phyloP scores from a whole-genome alignment of 2,888 invertebrate genomes.

The Apotomis turbidana region DNA sequence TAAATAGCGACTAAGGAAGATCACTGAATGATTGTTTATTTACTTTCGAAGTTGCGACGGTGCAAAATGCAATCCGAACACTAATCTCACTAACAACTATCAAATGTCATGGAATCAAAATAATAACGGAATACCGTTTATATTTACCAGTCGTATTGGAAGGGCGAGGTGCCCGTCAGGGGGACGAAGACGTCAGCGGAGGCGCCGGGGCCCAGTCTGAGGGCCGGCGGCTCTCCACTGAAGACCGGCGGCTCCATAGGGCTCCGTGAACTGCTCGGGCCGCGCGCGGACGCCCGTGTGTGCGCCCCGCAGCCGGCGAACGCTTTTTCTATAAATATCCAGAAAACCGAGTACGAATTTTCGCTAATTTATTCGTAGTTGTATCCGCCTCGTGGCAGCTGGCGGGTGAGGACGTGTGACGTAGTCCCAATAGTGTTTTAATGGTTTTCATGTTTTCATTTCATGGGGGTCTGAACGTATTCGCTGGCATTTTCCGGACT shows the following conservation, averaged over 20 bases:
- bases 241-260: slow-evolving; percentile 78
- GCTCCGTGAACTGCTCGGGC: slow-evolving; percentile 70
- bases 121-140: slow-evolving; percentile 50
- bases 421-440: slow-evolving; percentile 13
- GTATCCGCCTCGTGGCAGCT: slow-evolving; percentile 41
- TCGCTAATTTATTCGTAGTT: slow-evolving; percentile 62
- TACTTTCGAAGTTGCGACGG: too few species aligned
- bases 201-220: slow-evolving; percentile 70
- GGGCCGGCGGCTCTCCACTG: slow-evolving; percentile 60
- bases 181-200: slow-evolving; percentile 62
- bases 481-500: too few species aligned
- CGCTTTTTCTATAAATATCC: slow-evolving; percentile 82
- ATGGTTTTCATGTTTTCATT: background rate
- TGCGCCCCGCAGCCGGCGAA: slow-evolving; percentile 68
- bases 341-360: slow-evolving; percentile 74
- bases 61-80: background rate
- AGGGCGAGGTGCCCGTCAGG: slow-evolving; percentile 68
- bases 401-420: slow-evolving; percentile 13
- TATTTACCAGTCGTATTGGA: slow-evolving; percentile 70
- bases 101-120: slow-evolving; percentile 7
- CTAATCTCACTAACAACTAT: slow-evolving; percentile 19
- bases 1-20: too few species aligned
- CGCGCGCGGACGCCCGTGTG: slow-evolving; percentile 78
- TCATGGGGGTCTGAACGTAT: too few species aligned
- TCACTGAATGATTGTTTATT: too few species aligned